phyloP scores from a whole-genome alignment of 2,888 invertebrate species.

The Amiota mariae region DNA sequence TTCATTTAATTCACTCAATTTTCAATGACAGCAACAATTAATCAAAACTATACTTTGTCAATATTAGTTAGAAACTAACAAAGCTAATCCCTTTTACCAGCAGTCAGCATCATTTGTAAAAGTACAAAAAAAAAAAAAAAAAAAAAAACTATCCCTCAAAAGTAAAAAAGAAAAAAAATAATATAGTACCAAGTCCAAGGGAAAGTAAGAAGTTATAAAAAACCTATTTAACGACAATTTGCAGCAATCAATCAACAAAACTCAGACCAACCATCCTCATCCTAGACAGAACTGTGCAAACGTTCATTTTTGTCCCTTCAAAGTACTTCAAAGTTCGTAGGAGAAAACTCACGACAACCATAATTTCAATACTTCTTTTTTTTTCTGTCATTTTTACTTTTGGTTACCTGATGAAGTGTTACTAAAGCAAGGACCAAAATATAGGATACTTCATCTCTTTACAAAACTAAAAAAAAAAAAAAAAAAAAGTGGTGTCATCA shows the following conservation, averaged over 20 bases:
- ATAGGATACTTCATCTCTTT: constrained; percentile 40
- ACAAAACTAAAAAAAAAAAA: constrained; percentile 35
- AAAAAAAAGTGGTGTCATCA: constrained; percentile 52
- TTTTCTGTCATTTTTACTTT: constrained; percentile 41
- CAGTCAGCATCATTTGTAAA: constrained; percentile 13
- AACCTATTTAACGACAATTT: constrained; percentile 67
- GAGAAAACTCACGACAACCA: constrained; percentile 51
- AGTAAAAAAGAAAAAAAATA: not conserved
- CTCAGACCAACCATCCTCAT: not conserved
- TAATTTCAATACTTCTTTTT: constrained; percentile 38
- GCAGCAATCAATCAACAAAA: constrained; percentile 61
- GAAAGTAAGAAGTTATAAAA: constrained; percentile 62
- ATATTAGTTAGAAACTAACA: too few relatives aligned
- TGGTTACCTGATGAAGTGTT: constrained; percentile 57
- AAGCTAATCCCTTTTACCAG: too few relatives aligned
- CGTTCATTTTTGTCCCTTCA: too few relatives aligned
- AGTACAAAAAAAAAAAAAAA: too few relatives aligned
- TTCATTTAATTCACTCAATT: not conserved
- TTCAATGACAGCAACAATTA: constrained; percentile 5
- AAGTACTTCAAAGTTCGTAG: not conserved
- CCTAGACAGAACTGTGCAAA: too few relatives aligned
- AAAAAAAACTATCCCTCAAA: constrained; percentile 19
- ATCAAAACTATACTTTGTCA: constrained; percentile 1
- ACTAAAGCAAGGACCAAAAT: constrained; percentile 32
- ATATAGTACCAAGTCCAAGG: not conserved